Percentiles rank a stretch among this genome's conserved stretches.
These are phyloP conservation scores for Patiria miniata DNA, from an alignment of 35 echinoderm and acorn worm species.

Conservation along the genomic window DNA sequence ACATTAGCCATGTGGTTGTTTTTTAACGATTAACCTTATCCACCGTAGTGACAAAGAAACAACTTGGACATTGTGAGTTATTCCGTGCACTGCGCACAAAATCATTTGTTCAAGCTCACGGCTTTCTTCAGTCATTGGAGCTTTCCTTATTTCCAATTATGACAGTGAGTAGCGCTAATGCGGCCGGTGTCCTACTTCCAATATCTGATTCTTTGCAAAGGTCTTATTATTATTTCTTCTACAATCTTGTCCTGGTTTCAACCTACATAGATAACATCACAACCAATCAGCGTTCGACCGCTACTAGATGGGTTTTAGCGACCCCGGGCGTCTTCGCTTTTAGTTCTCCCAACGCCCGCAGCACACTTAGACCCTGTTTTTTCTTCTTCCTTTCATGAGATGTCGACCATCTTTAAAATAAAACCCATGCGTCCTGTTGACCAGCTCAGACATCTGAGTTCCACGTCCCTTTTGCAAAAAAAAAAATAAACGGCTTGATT, in stretches of 20 bases:
- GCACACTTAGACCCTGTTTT: not conserved
- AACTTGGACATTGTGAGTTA: too few species aligned
- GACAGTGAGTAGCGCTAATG: not conserved
- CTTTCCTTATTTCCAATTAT: too few species aligned
- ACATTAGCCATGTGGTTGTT: too few species aligned
- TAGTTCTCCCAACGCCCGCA: conserved; percentile 16
- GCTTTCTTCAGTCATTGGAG: too few species aligned
- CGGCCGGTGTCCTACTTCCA: conserved; percentile 13
- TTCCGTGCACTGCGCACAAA: too few species aligned
- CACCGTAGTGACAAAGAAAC: too few species aligned
- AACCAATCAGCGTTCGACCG: not conserved
- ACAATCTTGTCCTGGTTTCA: not conserved
- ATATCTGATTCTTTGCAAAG: not conserved
- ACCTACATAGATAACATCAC: conserved; percentile 26
- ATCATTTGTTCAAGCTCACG: too few species aligned
- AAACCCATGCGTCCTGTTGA: conserved; percentile 7
- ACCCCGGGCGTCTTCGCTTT: conserved; percentile 19
- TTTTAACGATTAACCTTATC: too few species aligned
- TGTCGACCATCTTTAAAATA: not conserved
- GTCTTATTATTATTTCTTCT: not conserved
- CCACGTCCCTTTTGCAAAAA: not conserved
- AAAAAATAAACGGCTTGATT: not conserved
- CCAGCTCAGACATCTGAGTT: not conserved
- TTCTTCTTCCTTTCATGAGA: not conserved
- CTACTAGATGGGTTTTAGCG: not conserved